Evolutionary conservation across 2,888 invertebrate genomes (phyloP), one percentile per base, ranked within the genome.

Genomic region (Drosophila falleni): DNA sequence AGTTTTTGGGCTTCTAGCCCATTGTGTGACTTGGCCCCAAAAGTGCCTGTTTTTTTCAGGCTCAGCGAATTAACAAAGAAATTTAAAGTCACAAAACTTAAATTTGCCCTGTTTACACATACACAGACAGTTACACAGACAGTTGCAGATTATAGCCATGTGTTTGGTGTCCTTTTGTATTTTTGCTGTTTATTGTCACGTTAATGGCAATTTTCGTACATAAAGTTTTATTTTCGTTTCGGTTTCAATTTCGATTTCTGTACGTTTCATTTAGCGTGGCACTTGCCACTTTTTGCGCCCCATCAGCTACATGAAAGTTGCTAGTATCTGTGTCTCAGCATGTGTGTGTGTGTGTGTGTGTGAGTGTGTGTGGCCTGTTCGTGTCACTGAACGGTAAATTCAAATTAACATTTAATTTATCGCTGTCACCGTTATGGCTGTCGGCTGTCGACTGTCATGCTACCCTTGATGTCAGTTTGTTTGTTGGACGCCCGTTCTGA

Each of bases 401-500:
- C 89, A 89, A 89, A 89, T 86, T 86, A 89, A 81, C 90, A 74
- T 89, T 86, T 89, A 89, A 89, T 89, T 90, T 89, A 89, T 89
- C 88, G 89, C 83, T 86, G 86, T 87, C 88, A 89, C 86, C 89
- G 88, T 88, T 88, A 82, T 87, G 86, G 86, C 86, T 87, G 86
- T 89, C 88, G 87, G 82, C 85, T 85, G 86, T 89, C 88, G 87
- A 82, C 85, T 85, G 86, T 86, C 86, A 77, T 66, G 80, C 67
- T 46, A 64, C 55, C 62, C 79, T 63, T 71, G 59, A 46, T 51
- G 54, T 13, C 63, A 56, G 41, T 23, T 63, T 69, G 54, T 49
- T 70, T 67, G 56, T 49, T 46, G 23, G 46, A n/a, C 62, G 13
- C 55, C 55, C 63, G 60, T 54, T 64, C 46, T 62, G 42, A 15